Conservation (phyloP, 2,113 vertebrate genomes). For the Hemichromis elongatus region DNA sequence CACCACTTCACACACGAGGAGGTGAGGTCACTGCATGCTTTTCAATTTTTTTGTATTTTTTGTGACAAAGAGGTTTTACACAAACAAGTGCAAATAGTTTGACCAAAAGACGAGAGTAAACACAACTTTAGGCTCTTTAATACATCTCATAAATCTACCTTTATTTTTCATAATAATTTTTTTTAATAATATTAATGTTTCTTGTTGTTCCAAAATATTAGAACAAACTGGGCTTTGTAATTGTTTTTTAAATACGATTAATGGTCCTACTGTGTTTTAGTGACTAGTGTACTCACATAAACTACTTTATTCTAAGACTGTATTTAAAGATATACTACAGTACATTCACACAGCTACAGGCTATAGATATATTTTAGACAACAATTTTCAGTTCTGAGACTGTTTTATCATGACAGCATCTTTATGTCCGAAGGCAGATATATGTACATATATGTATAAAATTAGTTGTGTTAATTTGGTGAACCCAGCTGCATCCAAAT, state of each 20-base stretch:
- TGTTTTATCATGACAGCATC: background rate
- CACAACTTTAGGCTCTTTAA: background rate
- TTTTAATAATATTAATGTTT: background rate
- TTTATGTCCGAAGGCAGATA: too few species aligned
- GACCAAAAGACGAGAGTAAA: background rate
- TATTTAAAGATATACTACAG: background rate
- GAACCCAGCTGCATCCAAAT: background rate
- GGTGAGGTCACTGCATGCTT: background rate
- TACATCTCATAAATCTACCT: background rate
- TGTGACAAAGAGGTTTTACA: background rate
- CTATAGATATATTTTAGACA: background rate
- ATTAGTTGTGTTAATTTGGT: background rate
- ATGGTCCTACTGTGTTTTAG: background rate
- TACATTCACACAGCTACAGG: background rate
- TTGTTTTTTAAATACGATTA: background rate
- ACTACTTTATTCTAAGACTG: background rate
- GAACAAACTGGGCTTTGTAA: background rate
- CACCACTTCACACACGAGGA: constrained; percentile 9
- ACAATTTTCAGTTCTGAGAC: background rate
- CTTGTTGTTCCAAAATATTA: background rate
- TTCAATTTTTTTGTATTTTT: background rate
- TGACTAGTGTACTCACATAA: background rate
- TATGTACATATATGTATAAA: background rate
- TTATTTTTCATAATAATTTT: background rate
- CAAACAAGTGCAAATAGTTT: background rate